These are phyloP conservation scores for Rallus crepitans DNA, from an alignment of 2,797 vertebrate genomes.

Conservation along the genomic window DNA sequence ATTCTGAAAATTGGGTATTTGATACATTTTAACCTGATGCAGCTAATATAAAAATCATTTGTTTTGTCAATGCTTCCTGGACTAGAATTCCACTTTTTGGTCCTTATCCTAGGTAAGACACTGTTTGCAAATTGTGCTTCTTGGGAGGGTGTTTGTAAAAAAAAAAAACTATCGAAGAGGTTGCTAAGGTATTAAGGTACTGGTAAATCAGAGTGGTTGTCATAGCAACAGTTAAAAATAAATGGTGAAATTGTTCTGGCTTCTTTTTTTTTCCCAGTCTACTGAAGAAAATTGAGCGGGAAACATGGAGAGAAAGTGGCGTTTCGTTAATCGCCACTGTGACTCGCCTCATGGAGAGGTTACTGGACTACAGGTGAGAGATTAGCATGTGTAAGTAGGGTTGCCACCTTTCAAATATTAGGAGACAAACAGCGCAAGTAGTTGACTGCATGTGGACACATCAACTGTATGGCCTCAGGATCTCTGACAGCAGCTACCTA, in stretches of 20 bases:
- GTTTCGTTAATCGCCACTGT: constrained; percentile 97
- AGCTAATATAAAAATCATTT: constrained; percentile 93
- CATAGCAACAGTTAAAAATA: constrained; percentile 83
- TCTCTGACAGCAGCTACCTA: not conserved
- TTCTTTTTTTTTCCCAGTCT: constrained; percentile 83
- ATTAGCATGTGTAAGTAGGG: not conserved
- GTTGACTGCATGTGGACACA: not conserved
- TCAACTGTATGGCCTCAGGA: not conserved
- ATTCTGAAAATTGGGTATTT: constrained; percentile 66
- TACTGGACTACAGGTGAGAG: constrained; percentile 95
- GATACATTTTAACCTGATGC: constrained; percentile 67
- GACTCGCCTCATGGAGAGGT: constrained; percentile 96
- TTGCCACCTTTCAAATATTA: not conserved
- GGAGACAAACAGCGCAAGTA: not conserved
- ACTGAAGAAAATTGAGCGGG: constrained; percentile 98
- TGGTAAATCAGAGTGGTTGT: constrained; percentile 79
- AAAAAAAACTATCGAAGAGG: constrained; percentile 49
- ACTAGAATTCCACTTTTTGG: constrained; percentile 99
- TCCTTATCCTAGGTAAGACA: constrained; percentile 99
- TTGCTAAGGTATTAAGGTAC: constrained; percentile 79
- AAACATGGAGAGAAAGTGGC: constrained; percentile 98
- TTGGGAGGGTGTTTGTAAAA: constrained; percentile 69
- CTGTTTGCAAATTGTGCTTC: constrained; percentile 83
- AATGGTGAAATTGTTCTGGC: constrained; percentile 73
- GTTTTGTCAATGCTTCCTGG: constrained; percentile 99